phyloP scores from a whole-genome alignment of 2,797 vertebrate species.

The Hipposideros larvatus region DNA sequence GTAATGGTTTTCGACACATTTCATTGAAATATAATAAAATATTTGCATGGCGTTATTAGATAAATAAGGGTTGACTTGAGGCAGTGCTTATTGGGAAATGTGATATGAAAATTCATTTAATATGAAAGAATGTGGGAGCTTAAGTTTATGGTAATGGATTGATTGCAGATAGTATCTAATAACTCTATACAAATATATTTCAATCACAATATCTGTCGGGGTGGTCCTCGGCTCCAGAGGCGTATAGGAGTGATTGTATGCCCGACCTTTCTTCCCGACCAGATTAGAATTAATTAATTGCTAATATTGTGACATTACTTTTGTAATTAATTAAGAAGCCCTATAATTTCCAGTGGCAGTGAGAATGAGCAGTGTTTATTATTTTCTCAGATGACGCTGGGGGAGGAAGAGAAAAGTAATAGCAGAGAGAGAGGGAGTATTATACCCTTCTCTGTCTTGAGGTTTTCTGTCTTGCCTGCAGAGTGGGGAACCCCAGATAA shows the following conservation, averaged over 20 bases:
- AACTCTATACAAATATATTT: conserved; percentile 84
- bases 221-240: conserved; percentile 65
- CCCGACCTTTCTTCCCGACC: conserved; percentile 11
- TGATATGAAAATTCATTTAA: conserved; percentile 89
- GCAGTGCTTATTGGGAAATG: conserved; percentile 89
- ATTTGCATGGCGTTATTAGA: conserved; percentile 90
- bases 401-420: not conserved
- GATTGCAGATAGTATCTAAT: conserved; percentile 86
- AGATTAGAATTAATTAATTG: conserved; percentile 76
- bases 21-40: conserved; percentile 90
- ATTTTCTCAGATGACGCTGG: conserved; percentile 59
- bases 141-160: conserved; percentile 88
- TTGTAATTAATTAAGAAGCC: conserved; percentile 72
- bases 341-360: not conserved
- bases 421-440: not conserved
- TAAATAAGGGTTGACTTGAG: conserved; percentile 90
- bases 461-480: not conserved
- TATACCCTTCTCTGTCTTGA: not conserved
- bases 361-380: conserved; percentile 26
- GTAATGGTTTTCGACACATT: conserved; percentile 88
- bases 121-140: conserved; percentile 88
- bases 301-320: conserved; percentile 73
- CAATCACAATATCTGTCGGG: conserved; percentile 57
- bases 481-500: not conserved
- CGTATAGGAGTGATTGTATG: not conserved